A percentile compares a stretch with the other conserved stretches of the same genome.
phyloP scores from a whole-genome alignment of 2,797 vertebrate species.

The Astyanax mexicanus region DNA sequence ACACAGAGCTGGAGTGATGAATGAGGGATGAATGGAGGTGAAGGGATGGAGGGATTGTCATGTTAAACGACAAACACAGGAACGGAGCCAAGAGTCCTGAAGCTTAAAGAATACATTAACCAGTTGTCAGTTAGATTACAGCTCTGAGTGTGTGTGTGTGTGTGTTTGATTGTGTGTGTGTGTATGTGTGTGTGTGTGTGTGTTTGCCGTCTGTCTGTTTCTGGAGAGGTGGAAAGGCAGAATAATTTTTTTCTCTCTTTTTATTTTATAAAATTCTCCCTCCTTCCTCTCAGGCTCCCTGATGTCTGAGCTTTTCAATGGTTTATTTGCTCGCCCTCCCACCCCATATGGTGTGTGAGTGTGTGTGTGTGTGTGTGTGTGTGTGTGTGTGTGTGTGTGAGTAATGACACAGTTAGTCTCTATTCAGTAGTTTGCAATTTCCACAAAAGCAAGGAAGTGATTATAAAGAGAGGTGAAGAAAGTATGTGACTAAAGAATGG shows the following conservation, averaged over 20 bases:
- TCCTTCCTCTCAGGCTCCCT: neutral
- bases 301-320: neutral
- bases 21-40: slow-evolving; percentile 22
- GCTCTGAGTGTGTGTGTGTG: slow-evolving; percentile 24
- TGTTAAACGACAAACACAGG: slow-evolving; percentile 42
- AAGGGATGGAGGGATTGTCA: slow-evolving; percentile 29
- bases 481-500: neutral
- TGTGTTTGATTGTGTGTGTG: slow-evolving; percentile 28
- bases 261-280: neutral
- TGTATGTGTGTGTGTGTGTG: slow-evolving; percentile 19
- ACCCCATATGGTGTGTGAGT: neutral
- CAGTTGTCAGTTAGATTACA: slow-evolving; percentile 47
- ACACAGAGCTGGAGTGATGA: slow-evolving; percentile 20
- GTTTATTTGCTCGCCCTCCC: neutral
- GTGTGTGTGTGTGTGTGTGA: neutral
- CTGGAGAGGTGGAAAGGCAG: neutral
- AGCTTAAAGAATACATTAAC: slow-evolving; percentile 34
- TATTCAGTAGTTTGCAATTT: neutral
- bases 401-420: neutral
- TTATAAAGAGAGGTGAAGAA: neutral
- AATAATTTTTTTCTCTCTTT: neutral
- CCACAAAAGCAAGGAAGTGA: neutral
- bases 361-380: neutral
- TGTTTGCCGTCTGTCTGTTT: neutral
- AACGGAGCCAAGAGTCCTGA: neutral